Percentiles rank a stretch among this genome's conserved stretches.
Evolutionary conservation across 1,140 invertebrate genomes (phyloP).

Genomic region (Camponotus floridanus): DNA sequence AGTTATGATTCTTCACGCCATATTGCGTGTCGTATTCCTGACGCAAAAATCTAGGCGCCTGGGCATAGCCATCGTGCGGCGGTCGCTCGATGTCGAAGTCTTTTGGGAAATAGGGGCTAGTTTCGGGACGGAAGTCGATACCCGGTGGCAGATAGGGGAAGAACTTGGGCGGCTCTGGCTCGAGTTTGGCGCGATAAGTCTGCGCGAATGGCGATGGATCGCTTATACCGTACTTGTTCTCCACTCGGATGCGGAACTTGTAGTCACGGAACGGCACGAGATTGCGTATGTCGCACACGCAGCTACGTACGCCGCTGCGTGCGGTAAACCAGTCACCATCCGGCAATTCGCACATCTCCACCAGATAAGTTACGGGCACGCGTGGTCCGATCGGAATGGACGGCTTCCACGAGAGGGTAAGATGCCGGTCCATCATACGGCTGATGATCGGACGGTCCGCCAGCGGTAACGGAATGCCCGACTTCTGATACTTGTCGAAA

Average conservation of each 20-base stretch:
- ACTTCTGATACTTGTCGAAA: conserved; percentile 93
- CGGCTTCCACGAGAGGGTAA: conserved; percentile 96
- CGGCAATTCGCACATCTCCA: conserved; percentile 97
- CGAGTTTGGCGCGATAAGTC: conserved; percentile 92
- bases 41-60: conserved; percentile 93
- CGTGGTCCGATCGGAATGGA: conserved; percentile 93
- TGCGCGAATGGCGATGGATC: conserved; percentile 96
- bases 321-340: conserved; percentile 95
- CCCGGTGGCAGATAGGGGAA: conserved; percentile 92
- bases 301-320: conserved; percentile 93
- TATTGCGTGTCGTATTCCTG: conserved; percentile 95
- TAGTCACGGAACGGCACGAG: conserved; percentile 95
- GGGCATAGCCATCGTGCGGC: conserved; percentile 93
- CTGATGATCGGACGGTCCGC: conserved; percentile 95
- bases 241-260: conserved; percentile 96
- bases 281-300: conserved; percentile 94
- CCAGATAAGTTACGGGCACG: conserved; percentile 95
- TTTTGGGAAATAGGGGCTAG: conserved; percentile 95
- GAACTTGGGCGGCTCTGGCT: conserved; percentile 93
- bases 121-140: conserved; percentile 94
- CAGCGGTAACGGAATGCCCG: conserved; percentile 93
- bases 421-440: conserved; percentile 93
- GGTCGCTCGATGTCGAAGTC: conserved; percentile 96
- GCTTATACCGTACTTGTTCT: conserved; percentile 98
- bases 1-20: conserved; percentile 95